phyloP scores from a whole-genome alignment of 1,140 invertebrate species.

The Oryctes rhinoceros region DNA sequence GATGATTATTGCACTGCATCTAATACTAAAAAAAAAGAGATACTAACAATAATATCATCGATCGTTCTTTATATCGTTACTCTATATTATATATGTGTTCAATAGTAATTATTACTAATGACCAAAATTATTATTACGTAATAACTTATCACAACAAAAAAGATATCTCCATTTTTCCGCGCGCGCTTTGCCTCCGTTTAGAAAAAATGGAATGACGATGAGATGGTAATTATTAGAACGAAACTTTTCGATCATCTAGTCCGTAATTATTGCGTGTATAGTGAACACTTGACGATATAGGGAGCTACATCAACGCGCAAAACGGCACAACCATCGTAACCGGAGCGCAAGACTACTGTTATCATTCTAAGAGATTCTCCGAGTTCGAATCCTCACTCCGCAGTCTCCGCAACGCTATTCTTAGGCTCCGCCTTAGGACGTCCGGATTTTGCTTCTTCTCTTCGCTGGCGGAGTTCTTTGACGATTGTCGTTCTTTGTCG shows the following conservation, averaged over 20 bases:
- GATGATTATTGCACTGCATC: not conserved
- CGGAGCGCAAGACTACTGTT: not conserved
- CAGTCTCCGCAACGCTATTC: slow-evolving; percentile 37
- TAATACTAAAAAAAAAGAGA: slow-evolving; percentile 3
- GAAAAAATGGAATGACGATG: slow-evolving; percentile 4
- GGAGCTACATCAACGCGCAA: not conserved
- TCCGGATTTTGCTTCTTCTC: slow-evolving; percentile 25
- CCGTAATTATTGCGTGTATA: not conserved
- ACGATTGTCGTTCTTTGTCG: not conserved
- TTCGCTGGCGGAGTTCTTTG: not conserved
- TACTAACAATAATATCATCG: slow-evolving; percentile 4
- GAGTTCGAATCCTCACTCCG: not conserved
- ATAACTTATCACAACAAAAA: slow-evolving; percentile 12
- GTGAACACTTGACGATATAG: not conserved
- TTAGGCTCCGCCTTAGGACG: slow-evolving; percentile 39
- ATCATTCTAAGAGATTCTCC: slow-evolving; percentile 17
- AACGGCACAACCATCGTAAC: not conserved
- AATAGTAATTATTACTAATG: not conserved
- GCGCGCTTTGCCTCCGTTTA: not conserved
- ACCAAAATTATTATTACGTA: not conserved
- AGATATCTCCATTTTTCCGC: not conserved
- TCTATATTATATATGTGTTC: not conserved
- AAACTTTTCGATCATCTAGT: not conserved
- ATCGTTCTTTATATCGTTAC: not conserved
- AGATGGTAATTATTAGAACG: not conserved